Conservation (phyloP, 2,113 vertebrate species). For the Hippocampus comes region DNA sequence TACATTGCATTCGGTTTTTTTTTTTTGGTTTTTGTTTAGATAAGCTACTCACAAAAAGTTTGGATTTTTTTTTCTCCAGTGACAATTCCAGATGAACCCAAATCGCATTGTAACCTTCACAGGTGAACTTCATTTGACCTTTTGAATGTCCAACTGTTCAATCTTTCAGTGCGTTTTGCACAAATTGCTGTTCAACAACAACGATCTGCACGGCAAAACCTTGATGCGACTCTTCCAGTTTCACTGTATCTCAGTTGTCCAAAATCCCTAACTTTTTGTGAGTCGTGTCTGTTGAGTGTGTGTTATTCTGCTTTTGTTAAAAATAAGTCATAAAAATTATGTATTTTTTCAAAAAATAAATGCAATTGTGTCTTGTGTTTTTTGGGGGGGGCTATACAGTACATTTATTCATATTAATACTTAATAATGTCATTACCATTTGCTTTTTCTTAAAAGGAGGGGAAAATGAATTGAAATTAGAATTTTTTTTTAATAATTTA, state of each 20-base stretch:
- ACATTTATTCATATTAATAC: no score
- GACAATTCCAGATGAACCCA: not conserved
- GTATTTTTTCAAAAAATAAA: constrained; percentile 17
- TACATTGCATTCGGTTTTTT: not conserved
- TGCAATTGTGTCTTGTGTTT: not conserved
- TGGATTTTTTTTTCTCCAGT: not conserved
- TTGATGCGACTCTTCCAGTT: not conserved
- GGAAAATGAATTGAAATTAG: no score
- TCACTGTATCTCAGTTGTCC: not conserved
- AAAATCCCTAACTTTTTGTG: not conserved
- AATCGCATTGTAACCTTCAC: not conserved
- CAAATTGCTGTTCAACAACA: not conserved
- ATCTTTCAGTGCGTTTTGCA: not conserved
- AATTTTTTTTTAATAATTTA: no score
- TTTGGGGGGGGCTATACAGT: not conserved
- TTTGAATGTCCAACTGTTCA: not conserved
- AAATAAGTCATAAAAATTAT: not conserved
- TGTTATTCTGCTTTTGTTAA: constrained; percentile 6
- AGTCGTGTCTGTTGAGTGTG: not conserved
- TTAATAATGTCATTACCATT: not conserved
- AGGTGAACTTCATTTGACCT: not conserved
- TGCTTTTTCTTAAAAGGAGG: not conserved
- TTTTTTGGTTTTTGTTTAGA: not conserved
- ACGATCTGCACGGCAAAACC: not conserved
- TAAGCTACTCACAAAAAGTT: not conserved